Base-by-base conservation (phyloP, 2,888 invertebrate species). In the Thereva nobilitata region DNA sequence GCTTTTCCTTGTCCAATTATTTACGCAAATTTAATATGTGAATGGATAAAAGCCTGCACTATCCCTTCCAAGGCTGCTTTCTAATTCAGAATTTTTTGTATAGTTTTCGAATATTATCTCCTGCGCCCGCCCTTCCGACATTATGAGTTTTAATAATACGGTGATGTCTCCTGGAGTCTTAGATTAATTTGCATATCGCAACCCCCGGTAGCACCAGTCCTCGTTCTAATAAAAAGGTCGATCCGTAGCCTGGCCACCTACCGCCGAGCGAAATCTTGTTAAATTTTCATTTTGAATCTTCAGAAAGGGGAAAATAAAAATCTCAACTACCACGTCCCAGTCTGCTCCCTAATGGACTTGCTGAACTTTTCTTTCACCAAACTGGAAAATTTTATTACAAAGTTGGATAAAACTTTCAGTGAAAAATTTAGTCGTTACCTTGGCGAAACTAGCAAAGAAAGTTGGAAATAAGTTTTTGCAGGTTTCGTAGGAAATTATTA, bases 1-100 rank as follows among this genome's bases (percentile, higher is more conserved):
- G 61, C 61, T 41, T 61, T 61, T 61, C 50, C 61, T 61, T 61
- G 61, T 50, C 61, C 61, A 61, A 61, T 61, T 61, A 61, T 61
- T 61, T 61, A 49, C 61, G 49, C 61, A 61, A 61, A 61, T 61
- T 61, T 61, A 50, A 50, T 61, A 61, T 61, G 45, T 61, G 61
- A 50, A 61, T 61, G 50, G 49, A 9, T 50, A n/a, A 53, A 38
- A 50, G 50, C 61, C 4, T 61, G 50, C 50, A 61, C 49, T 50
- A 61, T 49, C 47, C 61, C 61, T 47, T 61, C 50, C 7, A 40
- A 50, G 35, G 49, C 50, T 23, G n/a, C 41, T 40, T 49, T 61
- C 50, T 50, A 34, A 34, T 47, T 47, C 49, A 47, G 34, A 50
- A 12, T n/a, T 50, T 23, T 50, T 23, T 34, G 23, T 23, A 23